Conservation (phyloP, 2,888 invertebrate genomes). For the Piscicola geometra region DNA sequence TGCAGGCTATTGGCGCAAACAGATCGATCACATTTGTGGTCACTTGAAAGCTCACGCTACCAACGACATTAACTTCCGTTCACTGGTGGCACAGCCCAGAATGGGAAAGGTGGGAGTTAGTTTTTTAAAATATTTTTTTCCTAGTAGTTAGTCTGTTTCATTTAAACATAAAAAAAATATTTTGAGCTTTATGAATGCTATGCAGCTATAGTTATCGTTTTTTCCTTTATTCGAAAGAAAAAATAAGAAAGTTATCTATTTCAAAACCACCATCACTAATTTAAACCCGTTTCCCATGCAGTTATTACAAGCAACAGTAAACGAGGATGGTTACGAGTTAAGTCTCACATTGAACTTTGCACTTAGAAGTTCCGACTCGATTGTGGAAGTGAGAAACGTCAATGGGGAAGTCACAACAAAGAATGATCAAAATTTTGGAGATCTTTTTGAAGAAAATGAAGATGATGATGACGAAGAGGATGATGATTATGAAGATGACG, state of each 20-base stretch:
- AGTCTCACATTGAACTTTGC: slow-evolving; percentile 54
- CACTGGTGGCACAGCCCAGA: slow-evolving; percentile 55
- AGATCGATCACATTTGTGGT: slow-evolving; percentile 55
- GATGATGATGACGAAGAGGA: neutral
- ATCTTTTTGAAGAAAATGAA: slow-evolving; percentile 10
- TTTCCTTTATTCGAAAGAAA: too few relatives aligned
- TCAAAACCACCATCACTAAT: neutral
- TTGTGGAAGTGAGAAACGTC: slow-evolving; percentile 47
- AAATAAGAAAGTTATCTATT: neutral
- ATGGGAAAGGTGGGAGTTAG: slow-evolving; percentile 54
- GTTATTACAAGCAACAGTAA: slow-evolving; percentile 52
- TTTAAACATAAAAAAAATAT: too few relatives aligned
- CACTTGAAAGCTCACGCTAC: slow-evolving; percentile 56
- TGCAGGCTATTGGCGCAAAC: slow-evolving; percentile 57
- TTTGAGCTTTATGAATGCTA: too few relatives aligned
- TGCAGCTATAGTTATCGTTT: too few relatives aligned
- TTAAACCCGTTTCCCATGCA: slow-evolving; percentile 41
- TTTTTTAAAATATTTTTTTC: too few relatives aligned
- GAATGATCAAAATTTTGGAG: neutral
- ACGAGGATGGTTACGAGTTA: slow-evolving; percentile 55
- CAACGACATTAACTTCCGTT: slow-evolving; percentile 55
- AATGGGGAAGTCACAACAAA: neutral
- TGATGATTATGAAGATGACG: slow-evolving; percentile 37
- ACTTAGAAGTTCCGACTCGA: slow-evolving; percentile 50
- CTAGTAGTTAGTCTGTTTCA: too few relatives aligned